phyloP scores from a whole-genome alignment of 2,888 invertebrate genomes.

The Chloromyia formosa region DNA sequence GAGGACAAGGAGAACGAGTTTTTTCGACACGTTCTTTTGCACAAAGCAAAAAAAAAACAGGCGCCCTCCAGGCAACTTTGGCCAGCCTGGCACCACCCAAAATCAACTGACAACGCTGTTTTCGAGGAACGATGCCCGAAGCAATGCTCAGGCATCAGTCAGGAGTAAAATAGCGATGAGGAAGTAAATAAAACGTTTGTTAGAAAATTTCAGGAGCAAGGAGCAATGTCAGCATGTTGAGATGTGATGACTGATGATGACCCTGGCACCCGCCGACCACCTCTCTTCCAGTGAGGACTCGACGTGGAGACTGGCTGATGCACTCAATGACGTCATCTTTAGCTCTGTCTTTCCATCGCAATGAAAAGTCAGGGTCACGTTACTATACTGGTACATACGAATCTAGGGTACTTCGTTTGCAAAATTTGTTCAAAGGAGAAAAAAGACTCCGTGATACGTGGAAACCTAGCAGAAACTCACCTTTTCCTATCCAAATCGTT shows the following conservation, averaged over 20 bases:
- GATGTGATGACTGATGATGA: neutral
- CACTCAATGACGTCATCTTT: constrained; percentile 19
- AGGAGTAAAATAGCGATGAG: neutral
- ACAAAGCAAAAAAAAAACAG: constrained; percentile 1
- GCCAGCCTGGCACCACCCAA: constrained; percentile 18
- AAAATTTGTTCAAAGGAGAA: neutral
- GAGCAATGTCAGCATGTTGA: neutral
- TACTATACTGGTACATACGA: neutral
- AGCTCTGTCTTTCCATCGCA: neutral
- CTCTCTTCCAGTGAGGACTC: too few relatives aligned
- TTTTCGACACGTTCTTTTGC: constrained; percentile 31
- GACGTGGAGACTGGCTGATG: too few relatives aligned
- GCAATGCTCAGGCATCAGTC: constrained; percentile 19
- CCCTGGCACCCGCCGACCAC: neutral
- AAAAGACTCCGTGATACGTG: too few relatives aligned
- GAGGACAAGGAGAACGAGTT: constrained; percentile 24
- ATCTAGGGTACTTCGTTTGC: neutral
- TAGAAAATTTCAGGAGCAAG: neutral
- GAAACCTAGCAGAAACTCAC: constrained; percentile 7
- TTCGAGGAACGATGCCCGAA: neutral
- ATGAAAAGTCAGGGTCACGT: constrained; percentile 7
- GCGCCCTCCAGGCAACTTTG: constrained; percentile 18
- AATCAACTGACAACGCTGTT: neutral
- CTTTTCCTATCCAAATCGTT: constrained; percentile 20
- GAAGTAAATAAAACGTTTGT: neutral